Evolutionary conservation across 2,797 vertebrate species (phyloP).

Genomic region (Mus caroli): DNA sequence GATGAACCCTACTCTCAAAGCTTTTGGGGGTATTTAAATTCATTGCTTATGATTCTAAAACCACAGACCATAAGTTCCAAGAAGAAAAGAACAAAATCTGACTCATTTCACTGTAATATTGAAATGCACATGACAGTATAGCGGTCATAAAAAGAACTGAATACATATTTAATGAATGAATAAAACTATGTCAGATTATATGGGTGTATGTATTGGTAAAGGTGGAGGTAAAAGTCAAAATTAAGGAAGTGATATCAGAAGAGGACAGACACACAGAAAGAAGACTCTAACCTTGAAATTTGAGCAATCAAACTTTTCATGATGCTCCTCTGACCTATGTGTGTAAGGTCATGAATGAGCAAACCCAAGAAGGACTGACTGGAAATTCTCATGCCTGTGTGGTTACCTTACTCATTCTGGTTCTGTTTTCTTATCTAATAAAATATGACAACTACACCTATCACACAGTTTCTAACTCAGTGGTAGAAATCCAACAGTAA

Average conservation of each 20-base stretch:
- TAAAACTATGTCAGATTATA: neutral
- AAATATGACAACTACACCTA: neutral
- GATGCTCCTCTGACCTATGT: neutral
- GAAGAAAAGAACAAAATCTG: neutral
- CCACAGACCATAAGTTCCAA: neutral
- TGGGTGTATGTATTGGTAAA: neutral
- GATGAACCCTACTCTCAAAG: neutral
- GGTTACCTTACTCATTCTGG: neutral
- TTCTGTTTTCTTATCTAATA: neutral
- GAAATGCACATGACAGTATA: neutral
- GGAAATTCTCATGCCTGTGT: neutral
- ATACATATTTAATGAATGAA: neutral
- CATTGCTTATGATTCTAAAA: neutral
- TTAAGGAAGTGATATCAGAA: neutral
- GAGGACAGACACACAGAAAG: neutral
- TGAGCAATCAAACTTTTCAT: neutral
- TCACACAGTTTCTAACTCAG: neutral
- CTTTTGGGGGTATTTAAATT: neutral
- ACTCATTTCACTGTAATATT: neutral
- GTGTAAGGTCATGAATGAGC: neutral
- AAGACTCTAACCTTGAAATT: neutral
- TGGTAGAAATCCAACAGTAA: neutral
- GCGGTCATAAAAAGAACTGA: neutral
- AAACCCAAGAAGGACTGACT: neutral
- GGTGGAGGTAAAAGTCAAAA: neutral